Base-by-base conservation (phyloP, 2,113 vertebrate genomes). In the Mesoclemmys tuberculata region DNA sequence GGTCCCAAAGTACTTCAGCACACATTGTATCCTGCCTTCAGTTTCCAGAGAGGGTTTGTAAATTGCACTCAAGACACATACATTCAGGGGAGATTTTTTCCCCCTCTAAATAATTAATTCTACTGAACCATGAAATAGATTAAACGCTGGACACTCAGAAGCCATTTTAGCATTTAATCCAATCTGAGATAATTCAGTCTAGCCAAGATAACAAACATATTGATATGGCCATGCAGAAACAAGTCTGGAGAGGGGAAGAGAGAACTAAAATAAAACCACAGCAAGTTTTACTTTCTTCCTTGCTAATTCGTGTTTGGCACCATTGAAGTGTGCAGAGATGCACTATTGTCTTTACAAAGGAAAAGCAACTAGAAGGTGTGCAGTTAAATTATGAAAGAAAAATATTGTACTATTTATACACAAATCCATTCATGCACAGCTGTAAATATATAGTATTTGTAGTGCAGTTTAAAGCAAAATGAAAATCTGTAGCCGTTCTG, bases 401-500 rank as follows among this genome's bases (percentile, higher is more conserved):
- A 4, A 55, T 55, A 41, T 1, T 52, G 49, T 58, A 80, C 12
- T 26, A 89, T 52, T 90, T 93, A 71, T 56, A 38, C 84, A 86
- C 79, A 96, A 94, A 95, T 92, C 58, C 22, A 89, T 4, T 88
- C 49, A 90, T 35, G 44, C 35, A 46, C 44, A 1, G 10, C 82
- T 10, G 55, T 89, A n/a, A 90, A 88, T 71, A 89, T 80, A 61
- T 9, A 71, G 35, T 44, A 89, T 82, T 84, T 44, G 38, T 44
- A 71, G 2, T 38, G 85, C 29, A 87, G 9, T 93, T 93, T 77
- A 94, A 95, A 92, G 49, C 2, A 1, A 94, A 94, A 95, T 82
- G 4, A 77, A 96, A 95, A 93, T 85, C 74, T 77, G 52, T 52
- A 90, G 10, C 78, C 3, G 1, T 85, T 93, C 64, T 64, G 14